phyloP scores from a whole-genome alignment of 2,888 invertebrate genomes.

The Parascotia fuliginaria region DNA sequence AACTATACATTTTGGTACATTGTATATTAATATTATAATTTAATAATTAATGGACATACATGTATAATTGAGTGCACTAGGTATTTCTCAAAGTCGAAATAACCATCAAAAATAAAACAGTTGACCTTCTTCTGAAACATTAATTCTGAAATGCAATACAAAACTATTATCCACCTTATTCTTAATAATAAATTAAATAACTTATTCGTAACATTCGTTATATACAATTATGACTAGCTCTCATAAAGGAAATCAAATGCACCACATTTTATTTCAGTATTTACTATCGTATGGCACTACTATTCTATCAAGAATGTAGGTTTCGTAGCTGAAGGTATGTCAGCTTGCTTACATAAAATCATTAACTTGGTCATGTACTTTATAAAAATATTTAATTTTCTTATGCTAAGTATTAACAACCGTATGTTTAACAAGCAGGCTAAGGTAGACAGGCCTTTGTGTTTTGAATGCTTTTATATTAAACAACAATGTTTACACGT shows the following conservation, averaged over 20 bases:
- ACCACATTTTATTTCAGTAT: conserved; percentile 65
- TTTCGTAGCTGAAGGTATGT: conserved; percentile 31
- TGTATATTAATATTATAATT: too few relatives aligned
- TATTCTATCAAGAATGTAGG: conserved; percentile 23
- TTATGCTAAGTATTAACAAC: conserved; percentile 63
- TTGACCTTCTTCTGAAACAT: not conserved
- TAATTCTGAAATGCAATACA: conserved; percentile 9
- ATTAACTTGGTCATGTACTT: conserved; percentile 70
- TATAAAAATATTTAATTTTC: conserved; percentile 77
- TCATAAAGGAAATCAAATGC: conserved; percentile 73
- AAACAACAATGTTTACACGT: conserved; percentile 4
- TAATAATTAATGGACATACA: too few relatives aligned
- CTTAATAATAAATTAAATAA: conserved; percentile 56
- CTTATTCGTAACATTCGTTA: conserved; percentile 50
- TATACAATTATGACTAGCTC: conserved; percentile 75
- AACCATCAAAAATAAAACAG: not conserved
- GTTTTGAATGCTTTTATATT: conserved; percentile 4
- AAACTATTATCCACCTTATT: conserved; percentile 24
- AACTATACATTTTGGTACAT: too few relatives aligned
- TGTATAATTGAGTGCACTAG: not conserved
- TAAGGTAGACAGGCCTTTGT: conserved; percentile 19
- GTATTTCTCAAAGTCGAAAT: not conserved
- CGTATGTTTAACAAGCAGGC: conserved; percentile 52
- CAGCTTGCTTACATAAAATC: conserved; percentile 53
- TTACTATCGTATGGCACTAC: conserved; percentile 66